These are phyloP conservation scores for Philantomba maxwellii DNA, from an alignment of 2,113 vertebrate species.

Conservation along the genomic window DNA sequence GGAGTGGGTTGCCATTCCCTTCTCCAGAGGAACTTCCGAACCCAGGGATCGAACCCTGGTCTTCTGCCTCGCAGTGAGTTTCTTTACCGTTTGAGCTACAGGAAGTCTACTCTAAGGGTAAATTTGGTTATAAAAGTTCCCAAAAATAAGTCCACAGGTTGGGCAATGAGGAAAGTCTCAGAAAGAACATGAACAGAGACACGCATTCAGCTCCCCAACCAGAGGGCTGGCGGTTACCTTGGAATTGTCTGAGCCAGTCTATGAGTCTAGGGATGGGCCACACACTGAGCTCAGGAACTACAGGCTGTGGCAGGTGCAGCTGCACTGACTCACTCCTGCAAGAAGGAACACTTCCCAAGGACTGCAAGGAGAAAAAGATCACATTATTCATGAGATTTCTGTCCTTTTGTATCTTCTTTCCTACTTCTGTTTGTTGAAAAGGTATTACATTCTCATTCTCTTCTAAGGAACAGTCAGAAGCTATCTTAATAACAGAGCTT, in stretches of 20 bases:
- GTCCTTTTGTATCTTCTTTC: neutral
- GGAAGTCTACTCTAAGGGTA: neutral
- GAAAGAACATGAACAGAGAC: neutral
- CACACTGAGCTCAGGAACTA: neutral
- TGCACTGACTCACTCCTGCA: neutral
- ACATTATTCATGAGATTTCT: neutral
- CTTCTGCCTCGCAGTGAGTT: neutral
- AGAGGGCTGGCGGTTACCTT: neutral
- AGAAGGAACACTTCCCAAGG: neutral
- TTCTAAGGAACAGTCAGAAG: neutral
- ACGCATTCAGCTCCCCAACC: accelerated
- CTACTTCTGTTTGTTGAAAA: neutral
- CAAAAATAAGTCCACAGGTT: neutral
- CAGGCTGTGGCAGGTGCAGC: neutral
- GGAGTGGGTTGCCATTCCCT: neutral
- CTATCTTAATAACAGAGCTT: neutral
- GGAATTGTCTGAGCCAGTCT: neutral
- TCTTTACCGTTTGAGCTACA: neutral
- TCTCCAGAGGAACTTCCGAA: neutral
- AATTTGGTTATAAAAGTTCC: neutral
- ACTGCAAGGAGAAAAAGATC: neutral
- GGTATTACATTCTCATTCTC: neutral
- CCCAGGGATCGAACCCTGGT: neutral
- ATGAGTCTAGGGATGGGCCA: neutral
- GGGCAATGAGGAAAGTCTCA: neutral